These are phyloP conservation scores for Eulemur macaco DNA, from an alignment of 2,113 vertebrate species.

Conservation along the genomic window DNA sequence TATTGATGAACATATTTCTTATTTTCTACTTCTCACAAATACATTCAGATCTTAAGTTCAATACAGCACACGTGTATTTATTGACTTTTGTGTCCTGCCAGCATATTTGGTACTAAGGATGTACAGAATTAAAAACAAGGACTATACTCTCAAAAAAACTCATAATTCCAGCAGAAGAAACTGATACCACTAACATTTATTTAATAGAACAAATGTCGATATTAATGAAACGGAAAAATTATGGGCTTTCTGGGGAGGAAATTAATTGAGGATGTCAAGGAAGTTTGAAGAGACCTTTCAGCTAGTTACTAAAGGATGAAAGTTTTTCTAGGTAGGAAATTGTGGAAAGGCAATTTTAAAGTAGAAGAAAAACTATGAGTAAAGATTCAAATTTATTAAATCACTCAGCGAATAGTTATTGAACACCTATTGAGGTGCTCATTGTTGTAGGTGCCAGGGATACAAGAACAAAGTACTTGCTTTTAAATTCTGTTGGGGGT, in stretches of 20 bases:
- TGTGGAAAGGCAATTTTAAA: background rate
- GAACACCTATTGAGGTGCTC: background rate
- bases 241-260: background rate
- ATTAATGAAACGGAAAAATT: background rate
- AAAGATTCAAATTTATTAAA: background rate
- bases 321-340: background rate
- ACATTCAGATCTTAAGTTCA: background rate
- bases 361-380: background rate
- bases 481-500: background rate
- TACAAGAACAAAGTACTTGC: background rate
- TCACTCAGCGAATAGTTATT: background rate
- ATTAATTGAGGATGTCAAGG: background rate
- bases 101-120: background rate
- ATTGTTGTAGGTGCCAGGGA: background rate
- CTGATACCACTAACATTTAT: background rate
- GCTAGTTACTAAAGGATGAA: background rate
- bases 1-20: background rate
- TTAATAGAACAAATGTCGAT: background rate
- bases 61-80: background rate
- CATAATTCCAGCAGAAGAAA: background rate
- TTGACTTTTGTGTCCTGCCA: background rate
- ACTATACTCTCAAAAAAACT: background rate
- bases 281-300: background rate
- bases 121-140: background rate
- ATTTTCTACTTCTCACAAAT: background rate